Evolutionary conservation across 2,888 invertebrate genomes (phyloP).

Genomic region (Apeira syringaria): DNA sequence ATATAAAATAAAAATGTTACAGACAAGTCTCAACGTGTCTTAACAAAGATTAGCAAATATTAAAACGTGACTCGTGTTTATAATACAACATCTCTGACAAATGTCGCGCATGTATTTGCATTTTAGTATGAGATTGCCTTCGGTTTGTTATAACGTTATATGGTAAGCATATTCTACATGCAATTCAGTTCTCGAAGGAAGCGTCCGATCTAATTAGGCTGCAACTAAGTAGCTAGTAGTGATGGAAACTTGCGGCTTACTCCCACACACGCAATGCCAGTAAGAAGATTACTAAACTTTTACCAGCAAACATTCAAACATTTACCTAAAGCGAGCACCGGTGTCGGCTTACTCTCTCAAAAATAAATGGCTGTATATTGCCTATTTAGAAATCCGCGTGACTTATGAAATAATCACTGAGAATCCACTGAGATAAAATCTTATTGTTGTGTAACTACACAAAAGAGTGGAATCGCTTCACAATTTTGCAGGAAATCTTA

Average conservation of each 20-base stretch:
- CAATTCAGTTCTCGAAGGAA: conserved; percentile 32
- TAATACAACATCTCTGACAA: conserved; percentile 19
- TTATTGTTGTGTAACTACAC: conserved; percentile 54
- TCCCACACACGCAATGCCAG: conserved; percentile 50
- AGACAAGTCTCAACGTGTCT: conserved; percentile 8
- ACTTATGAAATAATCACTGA: conserved; percentile 50
- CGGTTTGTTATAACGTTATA: conserved; percentile 33
- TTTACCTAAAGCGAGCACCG: conserved; percentile 23
- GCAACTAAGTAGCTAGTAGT: conserved; percentile 54
- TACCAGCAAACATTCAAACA: conserved; percentile 33
- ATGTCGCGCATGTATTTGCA: conserved; percentile 15
- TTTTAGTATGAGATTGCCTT: conserved; percentile 37
- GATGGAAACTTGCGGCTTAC: conserved; percentile 62
- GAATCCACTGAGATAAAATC: conserved; percentile 51
- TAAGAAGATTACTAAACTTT: conserved; percentile 66
- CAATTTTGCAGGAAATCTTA: conserved; percentile 45
- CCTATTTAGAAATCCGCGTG: conserved; percentile 43
- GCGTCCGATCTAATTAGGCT: conserved; percentile 65
- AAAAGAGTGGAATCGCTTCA: conserved; percentile 52
- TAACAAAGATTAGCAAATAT: conserved; percentile 14
- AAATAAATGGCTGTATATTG: conserved; percentile 41
- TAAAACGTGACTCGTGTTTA: conserved; percentile 18
- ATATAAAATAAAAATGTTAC: no score
- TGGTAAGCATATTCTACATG: conserved; percentile 39
- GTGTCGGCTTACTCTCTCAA: conserved; percentile 26